These are phyloP conservation scores for Acropternis orthonyx DNA, from an alignment of 2,797 vertebrate genomes.

Conservation along the genomic window DNA sequence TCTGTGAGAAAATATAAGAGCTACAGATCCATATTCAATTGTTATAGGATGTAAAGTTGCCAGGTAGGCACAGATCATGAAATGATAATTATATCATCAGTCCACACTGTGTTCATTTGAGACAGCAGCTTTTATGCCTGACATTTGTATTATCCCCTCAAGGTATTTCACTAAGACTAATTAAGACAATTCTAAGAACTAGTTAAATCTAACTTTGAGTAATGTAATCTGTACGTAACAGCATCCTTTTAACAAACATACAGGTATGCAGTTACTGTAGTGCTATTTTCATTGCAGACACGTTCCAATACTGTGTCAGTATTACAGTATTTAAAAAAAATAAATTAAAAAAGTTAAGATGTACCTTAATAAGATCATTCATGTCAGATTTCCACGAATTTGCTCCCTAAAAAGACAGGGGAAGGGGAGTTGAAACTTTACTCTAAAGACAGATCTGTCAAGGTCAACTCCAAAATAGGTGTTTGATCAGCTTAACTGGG, in stretches of 20 bases:
- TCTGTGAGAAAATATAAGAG: neutral
- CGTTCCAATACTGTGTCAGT: neutral
- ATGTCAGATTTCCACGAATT: conserved; percentile 51
- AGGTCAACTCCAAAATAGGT: neutral
- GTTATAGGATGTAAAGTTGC: neutral
- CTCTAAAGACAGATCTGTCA: neutral
- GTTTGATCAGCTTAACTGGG: neutral
- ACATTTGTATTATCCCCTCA: neutral
- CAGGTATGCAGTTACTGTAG: neutral
- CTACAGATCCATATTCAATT: rapidly evolving
- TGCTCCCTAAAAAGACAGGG: conserved; percentile 56
- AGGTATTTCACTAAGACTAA: neutral
- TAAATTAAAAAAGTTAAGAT: neutral
- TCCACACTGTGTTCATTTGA: neutral
- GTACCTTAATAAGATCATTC: conserved; percentile 56
- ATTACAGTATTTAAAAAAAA: neutral
- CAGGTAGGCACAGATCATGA: neutral
- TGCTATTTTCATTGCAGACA: neutral
- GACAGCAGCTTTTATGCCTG: neutral
- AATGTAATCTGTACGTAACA: neutral
- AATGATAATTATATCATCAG: neutral
- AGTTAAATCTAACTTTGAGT: neutral
- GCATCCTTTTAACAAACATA: neutral
- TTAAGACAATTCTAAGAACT: neutral
- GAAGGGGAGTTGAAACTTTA: neutral